Conservation (phyloP, 2,113 vertebrate genomes). For the Indri indri region DNA sequence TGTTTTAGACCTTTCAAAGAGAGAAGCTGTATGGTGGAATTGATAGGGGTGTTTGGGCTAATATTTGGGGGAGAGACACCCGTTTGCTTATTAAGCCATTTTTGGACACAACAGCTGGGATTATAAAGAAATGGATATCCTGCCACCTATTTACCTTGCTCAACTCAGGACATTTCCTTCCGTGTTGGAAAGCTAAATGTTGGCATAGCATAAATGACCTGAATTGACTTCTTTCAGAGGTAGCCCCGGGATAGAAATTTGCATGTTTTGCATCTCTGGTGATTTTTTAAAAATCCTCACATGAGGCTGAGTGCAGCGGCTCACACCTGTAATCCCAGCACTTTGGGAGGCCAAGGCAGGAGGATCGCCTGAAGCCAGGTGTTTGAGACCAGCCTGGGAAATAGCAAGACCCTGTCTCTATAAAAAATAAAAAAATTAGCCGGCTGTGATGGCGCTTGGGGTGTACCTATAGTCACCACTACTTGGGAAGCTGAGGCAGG, state of each 20-base stretch:
- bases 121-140: neutral
- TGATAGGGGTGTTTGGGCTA: neutral
- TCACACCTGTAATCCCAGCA: too few species aligned
- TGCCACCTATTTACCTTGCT: neutral
- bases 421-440: too few species aligned
- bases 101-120: neutral
- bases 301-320: too few species aligned
- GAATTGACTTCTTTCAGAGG: conserved; percentile 7
- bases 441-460: too few species aligned
- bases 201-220: neutral
- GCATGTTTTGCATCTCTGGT: neutral
- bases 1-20: neutral
- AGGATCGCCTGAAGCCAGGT: too few species aligned
- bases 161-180: neutral
- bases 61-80: neutral
- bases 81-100: neutral
- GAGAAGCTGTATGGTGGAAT: neutral
- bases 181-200: neutral
- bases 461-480: too few species aligned
- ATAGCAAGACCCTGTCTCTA: too few species aligned
- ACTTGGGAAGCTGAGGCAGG: too few species aligned
- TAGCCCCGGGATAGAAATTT: neutral
- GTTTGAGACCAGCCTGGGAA: too few species aligned
- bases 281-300: neutral
- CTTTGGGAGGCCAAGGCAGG: too few species aligned